These are phyloP conservation scores for Hylaea fasciaria DNA, from an alignment of 2,888 invertebrate genomes.

Conservation along the genomic window DNA sequence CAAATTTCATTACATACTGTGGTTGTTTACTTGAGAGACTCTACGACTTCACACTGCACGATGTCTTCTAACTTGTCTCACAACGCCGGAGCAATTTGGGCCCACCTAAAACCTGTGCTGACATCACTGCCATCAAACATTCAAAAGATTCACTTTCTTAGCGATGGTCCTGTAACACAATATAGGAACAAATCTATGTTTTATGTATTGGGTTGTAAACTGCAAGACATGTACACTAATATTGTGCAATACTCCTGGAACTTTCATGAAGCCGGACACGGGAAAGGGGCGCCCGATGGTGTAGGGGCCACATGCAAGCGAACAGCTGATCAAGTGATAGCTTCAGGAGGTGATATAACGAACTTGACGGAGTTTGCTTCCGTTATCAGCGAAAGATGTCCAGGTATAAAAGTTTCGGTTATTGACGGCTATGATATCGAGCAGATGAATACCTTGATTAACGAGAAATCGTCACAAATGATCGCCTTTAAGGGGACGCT, in stretches of 20 bases:
- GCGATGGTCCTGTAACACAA: conserved; percentile 56
- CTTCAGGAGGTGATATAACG: conserved; percentile 49
- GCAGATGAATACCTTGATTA: conserved; percentile 24
- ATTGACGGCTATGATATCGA: not conserved
- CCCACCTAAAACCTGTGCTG: conserved; percentile 39
- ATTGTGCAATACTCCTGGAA: conserved; percentile 46
- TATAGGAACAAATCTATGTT: conserved; percentile 57
- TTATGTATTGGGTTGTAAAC: conserved; percentile 43
- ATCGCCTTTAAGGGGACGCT: conserved; percentile 44
- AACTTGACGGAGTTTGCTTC: conserved; percentile 18
- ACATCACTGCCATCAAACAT: conserved; percentile 37
- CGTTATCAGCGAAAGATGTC: conserved; percentile 28
- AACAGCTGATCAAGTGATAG: conserved; percentile 53
- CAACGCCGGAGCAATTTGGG: too few relatives aligned
- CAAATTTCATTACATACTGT: conserved; percentile 58
- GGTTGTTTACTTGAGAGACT: conserved; percentile 48
- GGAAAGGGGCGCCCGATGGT: conserved; percentile 57
- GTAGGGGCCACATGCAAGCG: conserved; percentile 55
- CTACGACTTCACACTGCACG: conserved; percentile 44
- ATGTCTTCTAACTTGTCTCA: too few relatives aligned
- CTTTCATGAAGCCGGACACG: conserved; percentile 55
- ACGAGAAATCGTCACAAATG: conserved; percentile 34
- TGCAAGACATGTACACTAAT: not conserved
- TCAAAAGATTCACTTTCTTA: conserved; percentile 51
- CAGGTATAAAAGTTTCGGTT: conserved; percentile 14